Percentiles rank a stretch among this genome's conserved stretches.
phyloP scores from a whole-genome alignment of 2,113 vertebrate species.

The Tetrao urogallus region DNA sequence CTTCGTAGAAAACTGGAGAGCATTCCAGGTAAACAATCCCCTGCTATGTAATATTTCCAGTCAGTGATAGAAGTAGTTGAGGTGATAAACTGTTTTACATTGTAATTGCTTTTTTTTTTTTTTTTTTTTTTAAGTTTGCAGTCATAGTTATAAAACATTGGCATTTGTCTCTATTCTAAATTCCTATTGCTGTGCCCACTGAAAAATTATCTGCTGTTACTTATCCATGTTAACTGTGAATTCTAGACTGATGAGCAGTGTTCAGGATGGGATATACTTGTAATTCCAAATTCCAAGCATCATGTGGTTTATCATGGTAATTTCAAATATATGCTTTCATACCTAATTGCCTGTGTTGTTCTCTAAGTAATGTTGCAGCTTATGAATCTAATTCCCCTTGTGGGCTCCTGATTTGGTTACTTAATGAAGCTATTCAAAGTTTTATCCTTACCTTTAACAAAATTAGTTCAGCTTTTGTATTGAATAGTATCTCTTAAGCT shows the following conservation, averaged over 20 bases:
- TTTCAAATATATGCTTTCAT: background rate
- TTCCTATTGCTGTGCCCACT: background rate
- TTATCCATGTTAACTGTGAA: background rate
- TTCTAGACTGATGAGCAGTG: background rate
- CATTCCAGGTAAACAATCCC: constrained; percentile 86
- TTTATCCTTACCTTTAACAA: background rate
- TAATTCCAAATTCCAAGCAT: background rate
- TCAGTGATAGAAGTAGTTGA: background rate
- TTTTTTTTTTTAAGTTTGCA: background rate
- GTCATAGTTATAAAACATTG: background rate
- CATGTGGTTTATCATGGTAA: background rate
- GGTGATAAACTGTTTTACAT: background rate
- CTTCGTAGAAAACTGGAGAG: constrained; percentile 93
- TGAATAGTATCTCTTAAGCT: background rate
- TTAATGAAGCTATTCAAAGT: background rate
- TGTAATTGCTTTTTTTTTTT: background rate
- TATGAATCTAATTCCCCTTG: background rate
- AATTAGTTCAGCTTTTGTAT: background rate
- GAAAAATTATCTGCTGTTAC: background rate
- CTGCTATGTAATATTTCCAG: background rate
- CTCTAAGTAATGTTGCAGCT: background rate
- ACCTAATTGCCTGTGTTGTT: background rate
- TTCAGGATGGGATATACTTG: background rate
- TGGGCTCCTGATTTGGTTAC: background rate
- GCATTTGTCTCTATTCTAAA: background rate